Conservation (phyloP, 1,140 invertebrate genomes). For the Drosophila varians region DNA sequence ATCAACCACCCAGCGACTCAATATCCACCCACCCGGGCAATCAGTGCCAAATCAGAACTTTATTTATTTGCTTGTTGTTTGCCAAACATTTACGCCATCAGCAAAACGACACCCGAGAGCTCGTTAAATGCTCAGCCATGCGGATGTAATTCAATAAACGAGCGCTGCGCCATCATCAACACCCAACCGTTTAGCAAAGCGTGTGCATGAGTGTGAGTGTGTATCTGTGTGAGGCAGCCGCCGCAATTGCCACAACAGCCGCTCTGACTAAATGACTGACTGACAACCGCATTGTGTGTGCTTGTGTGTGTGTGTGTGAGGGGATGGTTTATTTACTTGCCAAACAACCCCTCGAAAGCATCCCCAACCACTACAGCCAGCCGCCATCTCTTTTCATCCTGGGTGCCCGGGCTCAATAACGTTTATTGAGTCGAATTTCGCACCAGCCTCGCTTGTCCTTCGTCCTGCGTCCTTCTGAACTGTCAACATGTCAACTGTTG, state of each 20-base stretch:
- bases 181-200: conserved; percentile 66
- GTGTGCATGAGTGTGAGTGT: conserved; percentile 15
- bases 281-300: conserved; percentile 68
- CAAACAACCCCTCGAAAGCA: conserved; percentile 62
- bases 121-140: conserved; percentile 82
- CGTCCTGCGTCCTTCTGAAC: conserved; percentile 39
- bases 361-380: not conserved
- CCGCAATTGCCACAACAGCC: conserved; percentile 69
- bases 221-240: conserved; percentile 36
- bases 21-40: conserved; percentile 55
- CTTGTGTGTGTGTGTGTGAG: conserved; percentile 8
- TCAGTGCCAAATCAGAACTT: conserved; percentile 81
- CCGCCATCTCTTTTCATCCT: conserved; percentile 17
- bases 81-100: conserved; percentile 82
- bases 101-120: conserved; percentile 81
- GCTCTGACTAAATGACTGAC: conserved; percentile 75
- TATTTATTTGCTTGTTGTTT: conserved; percentile 83
- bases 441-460: conserved; percentile 62
- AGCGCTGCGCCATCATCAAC: conserved; percentile 73
- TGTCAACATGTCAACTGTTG: conserved; percentile 75
- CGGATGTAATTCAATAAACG: conserved; percentile 83
- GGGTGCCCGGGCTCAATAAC: conserved; percentile 58
- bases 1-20: conserved; percentile 16
- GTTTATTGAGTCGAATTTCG: conserved; percentile 79
- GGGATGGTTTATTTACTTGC: conserved; percentile 76